Base-by-base conservation (phyloP, 2,888 invertebrate species). In the Drosophila acutilabella region DNA sequence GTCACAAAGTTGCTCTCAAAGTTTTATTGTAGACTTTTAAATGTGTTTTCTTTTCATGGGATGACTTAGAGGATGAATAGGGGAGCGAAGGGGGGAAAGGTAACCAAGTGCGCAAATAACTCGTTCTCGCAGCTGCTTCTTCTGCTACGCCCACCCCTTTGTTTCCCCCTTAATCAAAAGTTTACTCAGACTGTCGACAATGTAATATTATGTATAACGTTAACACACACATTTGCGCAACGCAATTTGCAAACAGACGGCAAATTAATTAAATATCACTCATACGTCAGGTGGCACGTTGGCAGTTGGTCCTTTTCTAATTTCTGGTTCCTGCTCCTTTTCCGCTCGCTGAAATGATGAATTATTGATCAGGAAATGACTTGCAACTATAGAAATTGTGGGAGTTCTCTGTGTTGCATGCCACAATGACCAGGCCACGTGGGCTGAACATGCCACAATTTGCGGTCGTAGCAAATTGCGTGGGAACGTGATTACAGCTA, bases 221-320 rank as follows among this genome's bases (percentile, higher is more conserved):
- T 23, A 42, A 23, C 51, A 26, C 60, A 51, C 41, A 74, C 71
- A 62, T 62, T 58, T 64, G 30, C 47, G 16, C 58, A 48, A 38
- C 56, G 38, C 72, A 62, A 53, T 59, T 57, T 42, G 64, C 56
- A 57, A 68, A 60, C 64, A 77, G 71, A 71, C 59, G 71, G 64
- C 58, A 74, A 64, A 75, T 81, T 84, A 87, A 83, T 84, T 84
- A 83, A 81, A 81, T 81, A 84, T 81, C 77, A 79, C 74, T 79
- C 81, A 77, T 73, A 71, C 70, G 81, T 67, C 84, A 81, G 53
- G 51, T 60, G 50, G 64, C 16, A 47, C 30, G 45, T 13, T 16
- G 38, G 18, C 41, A 23, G 30, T 30, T 30, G 16, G 5, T 40
- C 8, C 20, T 13, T 4, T 7, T 16, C 52, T 20, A 30, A 30